These are phyloP conservation scores for Tromatobia lineatoria DNA, from an alignment of 2,888 invertebrate genomes.

Conservation along the genomic window DNA sequence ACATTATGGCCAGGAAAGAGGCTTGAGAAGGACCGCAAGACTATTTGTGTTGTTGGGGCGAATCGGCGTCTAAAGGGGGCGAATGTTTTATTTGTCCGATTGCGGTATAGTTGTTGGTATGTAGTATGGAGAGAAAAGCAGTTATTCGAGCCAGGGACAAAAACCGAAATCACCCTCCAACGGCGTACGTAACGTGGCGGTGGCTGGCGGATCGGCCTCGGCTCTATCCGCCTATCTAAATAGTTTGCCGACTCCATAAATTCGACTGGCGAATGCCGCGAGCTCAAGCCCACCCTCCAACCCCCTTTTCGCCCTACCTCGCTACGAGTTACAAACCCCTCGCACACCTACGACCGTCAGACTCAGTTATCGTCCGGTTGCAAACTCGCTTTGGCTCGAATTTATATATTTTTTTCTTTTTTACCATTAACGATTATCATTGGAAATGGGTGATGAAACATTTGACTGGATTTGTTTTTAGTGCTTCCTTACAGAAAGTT, in stretches of 20 bases:
- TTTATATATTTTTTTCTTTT: neutral
- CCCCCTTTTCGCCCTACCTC: neutral
- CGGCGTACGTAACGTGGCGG: slow-evolving; percentile 4
- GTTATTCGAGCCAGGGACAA: slow-evolving; percentile 49
- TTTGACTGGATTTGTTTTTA: no score
- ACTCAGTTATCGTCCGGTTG: slow-evolving; percentile 14
- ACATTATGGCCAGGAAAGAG: slow-evolving; percentile 36
- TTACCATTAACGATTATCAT: neutral
- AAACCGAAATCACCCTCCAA: slow-evolving; percentile 59
- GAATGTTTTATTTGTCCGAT: slow-evolving; percentile 60
- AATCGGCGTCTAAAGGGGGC: neutral
- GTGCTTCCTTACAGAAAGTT: no score
- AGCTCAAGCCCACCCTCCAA: slow-evolving; percentile 46
- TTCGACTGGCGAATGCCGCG: slow-evolving; percentile 76
- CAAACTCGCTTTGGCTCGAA: neutral
- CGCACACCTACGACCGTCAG: neutral
- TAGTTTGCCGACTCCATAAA: slow-evolving; percentile 82
- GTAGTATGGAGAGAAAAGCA: slow-evolving; percentile 26
- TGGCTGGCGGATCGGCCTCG: slow-evolving; percentile 50
- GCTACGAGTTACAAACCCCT: slow-evolving; percentile 21
- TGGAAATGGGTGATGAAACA: neutral
- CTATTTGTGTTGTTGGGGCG: slow-evolving; percentile 8
- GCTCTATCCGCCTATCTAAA: slow-evolving; percentile 80
- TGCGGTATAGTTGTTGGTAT: slow-evolving; percentile 44
- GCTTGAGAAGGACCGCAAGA: slow-evolving; percentile 11